Conservation (phyloP, 2,888 invertebrate species). For the Cremastobaeus sp. region DNA sequence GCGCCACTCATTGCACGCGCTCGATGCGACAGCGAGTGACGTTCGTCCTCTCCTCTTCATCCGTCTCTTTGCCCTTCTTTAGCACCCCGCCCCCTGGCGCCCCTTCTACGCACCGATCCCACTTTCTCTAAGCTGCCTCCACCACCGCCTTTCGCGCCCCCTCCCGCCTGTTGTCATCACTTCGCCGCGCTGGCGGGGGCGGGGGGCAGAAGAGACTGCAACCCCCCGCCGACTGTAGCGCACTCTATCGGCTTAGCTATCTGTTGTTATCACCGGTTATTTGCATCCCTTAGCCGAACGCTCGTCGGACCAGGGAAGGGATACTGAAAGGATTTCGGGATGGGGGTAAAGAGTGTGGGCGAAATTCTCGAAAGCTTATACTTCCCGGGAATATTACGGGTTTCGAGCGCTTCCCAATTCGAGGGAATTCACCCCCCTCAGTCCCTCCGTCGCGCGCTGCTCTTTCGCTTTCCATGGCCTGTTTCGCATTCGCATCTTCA, state of each 20-base stretch:
- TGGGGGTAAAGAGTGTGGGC: conserved; percentile 50
- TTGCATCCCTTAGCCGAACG: conserved; percentile 74
- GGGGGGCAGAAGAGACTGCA: conserved; percentile 62
- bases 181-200: conserved; percentile 29
- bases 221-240: conserved; percentile 75
- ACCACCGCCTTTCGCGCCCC: conserved; percentile 30
- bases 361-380: conserved; percentile 60
- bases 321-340: conserved; percentile 20
- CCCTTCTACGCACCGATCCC: conserved; percentile 45
- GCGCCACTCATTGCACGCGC: conserved; percentile 74
- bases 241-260: conserved; percentile 73
- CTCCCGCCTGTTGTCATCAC: conserved; percentile 57
- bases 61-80: conserved; percentile 21
- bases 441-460: conserved; percentile 3
- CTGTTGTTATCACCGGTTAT: conserved; percentile 78
- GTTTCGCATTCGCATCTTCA: conserved; percentile 38
- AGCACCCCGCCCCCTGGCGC: conserved; percentile 3
- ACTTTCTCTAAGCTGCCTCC: conserved; percentile 47
- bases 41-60: conserved; percentile 51
- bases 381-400: conserved; percentile 59
- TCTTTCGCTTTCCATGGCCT: conserved; percentile 8
- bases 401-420: conserved; percentile 59
- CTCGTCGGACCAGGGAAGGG: conserved; percentile 19
- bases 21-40: conserved; percentile 77
- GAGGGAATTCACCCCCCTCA: conserved; percentile 40